These are phyloP conservation scores for Orientallactaga bullata DNA, from an alignment of 2,113 vertebrate genomes.

Conservation along the genomic window DNA sequence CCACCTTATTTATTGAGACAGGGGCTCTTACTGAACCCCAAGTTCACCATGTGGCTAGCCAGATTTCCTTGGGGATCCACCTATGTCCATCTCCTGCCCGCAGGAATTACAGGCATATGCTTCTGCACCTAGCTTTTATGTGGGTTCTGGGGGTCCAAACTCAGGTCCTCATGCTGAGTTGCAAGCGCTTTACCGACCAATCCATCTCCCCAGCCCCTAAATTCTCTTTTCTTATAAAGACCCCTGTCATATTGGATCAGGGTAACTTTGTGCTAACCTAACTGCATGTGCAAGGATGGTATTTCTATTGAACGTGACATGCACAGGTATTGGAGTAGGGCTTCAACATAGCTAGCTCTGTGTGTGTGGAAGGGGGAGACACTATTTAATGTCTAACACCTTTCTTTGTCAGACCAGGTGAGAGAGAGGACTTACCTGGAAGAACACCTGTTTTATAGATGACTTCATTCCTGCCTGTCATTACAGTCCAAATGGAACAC, in stretches of 20 bases:
- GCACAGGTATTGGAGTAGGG: not conserved
- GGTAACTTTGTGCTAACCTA: not conserved
- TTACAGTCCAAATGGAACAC: not conserved
- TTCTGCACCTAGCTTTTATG: no score
- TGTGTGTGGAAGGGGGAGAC: no score
- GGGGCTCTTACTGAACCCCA: no score
- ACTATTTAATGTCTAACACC: not conserved
- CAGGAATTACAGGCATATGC: no score
- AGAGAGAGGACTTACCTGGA: not conserved
- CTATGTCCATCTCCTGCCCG: no score
- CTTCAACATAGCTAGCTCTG: not conserved
- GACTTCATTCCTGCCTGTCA: not conserved
- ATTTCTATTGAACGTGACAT: not conserved
- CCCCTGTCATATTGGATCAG: not conserved
- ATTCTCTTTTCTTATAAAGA: not conserved
- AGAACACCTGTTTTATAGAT: accelerated
- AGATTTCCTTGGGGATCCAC: no score
- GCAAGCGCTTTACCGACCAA: no score
- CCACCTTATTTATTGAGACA: no score
- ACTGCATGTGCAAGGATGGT: not conserved
- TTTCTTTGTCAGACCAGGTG: not conserved
- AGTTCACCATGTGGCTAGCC: no score
- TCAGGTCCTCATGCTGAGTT: no score
- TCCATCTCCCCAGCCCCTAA: not conserved
- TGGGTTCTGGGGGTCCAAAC: no score